These are phyloP conservation scores for Sialis lutaria DNA, from an alignment of 2,888 invertebrate species.

Conservation along the genomic window DNA sequence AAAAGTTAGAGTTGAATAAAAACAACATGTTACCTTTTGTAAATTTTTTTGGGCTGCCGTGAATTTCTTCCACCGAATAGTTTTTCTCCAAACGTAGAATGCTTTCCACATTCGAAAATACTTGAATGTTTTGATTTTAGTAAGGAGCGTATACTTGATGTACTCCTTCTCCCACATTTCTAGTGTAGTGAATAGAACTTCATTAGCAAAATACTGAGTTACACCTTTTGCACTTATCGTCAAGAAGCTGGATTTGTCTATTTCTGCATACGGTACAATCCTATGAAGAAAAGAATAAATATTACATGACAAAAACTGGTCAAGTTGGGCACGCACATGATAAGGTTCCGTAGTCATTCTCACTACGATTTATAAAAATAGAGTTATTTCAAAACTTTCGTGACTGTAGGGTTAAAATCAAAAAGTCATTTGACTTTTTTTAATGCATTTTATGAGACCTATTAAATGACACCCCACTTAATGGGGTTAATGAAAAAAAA, in stretches of 20 bases:
- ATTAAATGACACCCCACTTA: no score
- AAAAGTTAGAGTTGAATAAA: background rate
- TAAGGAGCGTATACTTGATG: slow-evolving; percentile 58
- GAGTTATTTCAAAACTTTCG: no score
- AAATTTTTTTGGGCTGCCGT: slow-evolving; percentile 23
- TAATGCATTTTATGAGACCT: no score
- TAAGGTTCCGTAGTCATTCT: no score
- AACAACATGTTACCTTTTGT: no score
- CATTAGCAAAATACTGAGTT: slow-evolving; percentile 51
- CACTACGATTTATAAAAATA: no score
- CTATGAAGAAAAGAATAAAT: slow-evolving; percentile 25
- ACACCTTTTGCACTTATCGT: slow-evolving; percentile 73
- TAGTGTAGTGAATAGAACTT: slow-evolving; percentile 62
- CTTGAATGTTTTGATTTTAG: slow-evolving; percentile 50
- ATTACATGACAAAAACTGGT: background rate
- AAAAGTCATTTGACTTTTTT: no score
- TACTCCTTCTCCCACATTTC: slow-evolving; percentile 71
- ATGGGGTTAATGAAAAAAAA: no score
- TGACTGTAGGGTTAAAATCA: no score
- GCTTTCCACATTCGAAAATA: slow-evolving; percentile 61
- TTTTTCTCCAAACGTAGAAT: slow-evolving; percentile 64
- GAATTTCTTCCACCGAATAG: slow-evolving; percentile 51
- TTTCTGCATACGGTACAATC: slow-evolving; percentile 51
- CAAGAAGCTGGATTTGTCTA: slow-evolving; percentile 53
- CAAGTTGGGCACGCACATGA: background rate